phyloP scores from a whole-genome alignment of 1,140 invertebrate genomes.

The Papilio dardanus region DNA sequence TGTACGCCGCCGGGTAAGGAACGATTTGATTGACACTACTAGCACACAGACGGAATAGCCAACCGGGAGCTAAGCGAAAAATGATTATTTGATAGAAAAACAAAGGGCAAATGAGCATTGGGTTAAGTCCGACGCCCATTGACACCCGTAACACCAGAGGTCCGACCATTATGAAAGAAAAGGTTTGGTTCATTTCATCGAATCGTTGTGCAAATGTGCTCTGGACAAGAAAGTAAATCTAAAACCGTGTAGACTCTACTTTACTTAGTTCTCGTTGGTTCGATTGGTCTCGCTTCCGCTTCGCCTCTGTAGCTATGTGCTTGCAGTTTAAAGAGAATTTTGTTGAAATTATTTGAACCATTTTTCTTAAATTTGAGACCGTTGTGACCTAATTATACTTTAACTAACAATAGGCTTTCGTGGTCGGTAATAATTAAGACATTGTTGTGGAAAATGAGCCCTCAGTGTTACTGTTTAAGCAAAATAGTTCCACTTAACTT shows the following conservation, averaged over 20 bases:
- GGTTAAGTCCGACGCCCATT: not conserved
- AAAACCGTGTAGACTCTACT: no score
- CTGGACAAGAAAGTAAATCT: no score
- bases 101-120: no score
- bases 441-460: not conserved
- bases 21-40: not conserved
- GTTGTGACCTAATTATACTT: slow-evolving; percentile 10
- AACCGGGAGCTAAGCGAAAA: not conserved
- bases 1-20: not conserved
- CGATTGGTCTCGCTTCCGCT: not conserved
- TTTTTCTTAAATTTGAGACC: slow-evolving; percentile 1
- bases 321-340: not conserved
- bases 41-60: not conserved
- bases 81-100: no score
- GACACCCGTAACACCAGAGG: not conserved
- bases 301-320: no score
- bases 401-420: slow-evolving; percentile 8
- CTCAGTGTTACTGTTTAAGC: no score
- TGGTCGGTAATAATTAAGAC: not conserved
- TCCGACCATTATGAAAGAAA: no score
- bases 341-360: slow-evolving; percentile 1
- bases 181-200: no score
- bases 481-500: not conserved
- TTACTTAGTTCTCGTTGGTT: no score
- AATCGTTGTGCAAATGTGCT: no score